phyloP scores from a whole-genome alignment of 1,140 invertebrate genomes.

The Scaptomyza hsui region DNA sequence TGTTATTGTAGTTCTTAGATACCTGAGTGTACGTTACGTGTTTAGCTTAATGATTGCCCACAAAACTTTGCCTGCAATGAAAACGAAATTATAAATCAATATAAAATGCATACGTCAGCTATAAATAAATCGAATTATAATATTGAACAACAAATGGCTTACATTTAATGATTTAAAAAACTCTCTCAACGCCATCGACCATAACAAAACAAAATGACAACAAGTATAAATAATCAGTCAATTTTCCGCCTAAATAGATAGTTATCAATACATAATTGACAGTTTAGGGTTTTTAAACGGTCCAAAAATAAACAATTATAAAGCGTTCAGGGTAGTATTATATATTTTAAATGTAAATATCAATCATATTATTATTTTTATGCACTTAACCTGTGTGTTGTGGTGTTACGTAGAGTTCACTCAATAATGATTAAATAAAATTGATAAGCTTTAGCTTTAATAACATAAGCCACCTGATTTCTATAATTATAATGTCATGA shows the following conservation, averaged over 20 bases:
- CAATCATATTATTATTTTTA: background rate
- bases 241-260: slow-evolving; percentile 61
- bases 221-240: slow-evolving; percentile 1
- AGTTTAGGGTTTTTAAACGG: background rate
- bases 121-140: slow-evolving; percentile 6
- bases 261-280: slow-evolving; percentile 20
- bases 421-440: background rate
- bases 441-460: background rate
- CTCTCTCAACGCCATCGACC: slow-evolving; percentile 14
- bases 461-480: background rate
- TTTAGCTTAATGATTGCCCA: slow-evolving; percentile 72
- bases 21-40: slow-evolving; percentile 76
- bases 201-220: slow-evolving; percentile 32
- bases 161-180: slow-evolving; percentile 7
- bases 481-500: background rate
- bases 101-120: slow-evolving; percentile 41
- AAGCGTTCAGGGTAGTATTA: background rate
- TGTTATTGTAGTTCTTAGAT: slow-evolving; percentile 44
- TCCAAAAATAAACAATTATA: slow-evolving; percentile 50
- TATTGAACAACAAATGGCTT: background rate
- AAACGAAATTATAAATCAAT: slow-evolving; percentile 59
- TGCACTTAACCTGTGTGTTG: background rate
- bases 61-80: slow-evolving; percentile 66
- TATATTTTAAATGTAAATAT: background rate
- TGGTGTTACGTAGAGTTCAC: background rate